Base-by-base conservation (phyloP, 2,888 invertebrate species). In the Patella caerulea region DNA sequence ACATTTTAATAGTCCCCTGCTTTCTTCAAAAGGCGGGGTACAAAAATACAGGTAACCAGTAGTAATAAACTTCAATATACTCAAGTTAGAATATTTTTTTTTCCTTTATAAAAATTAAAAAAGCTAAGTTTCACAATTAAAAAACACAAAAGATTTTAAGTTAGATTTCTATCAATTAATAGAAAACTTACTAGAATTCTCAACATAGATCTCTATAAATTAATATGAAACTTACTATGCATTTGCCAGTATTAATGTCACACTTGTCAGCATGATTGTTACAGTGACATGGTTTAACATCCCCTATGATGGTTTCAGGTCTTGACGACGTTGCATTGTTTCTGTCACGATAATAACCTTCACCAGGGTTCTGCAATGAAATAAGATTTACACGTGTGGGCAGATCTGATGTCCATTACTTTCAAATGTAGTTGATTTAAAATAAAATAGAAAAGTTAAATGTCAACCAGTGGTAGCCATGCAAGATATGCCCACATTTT, bases 221-320 rank as follows among this genome's bases (percentile, higher is more conserved):
- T 45, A 45, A 45, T 9, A 9, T 4, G 9, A 45, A 94, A 88
- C 93, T 93, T 92, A 97, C 97, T 93, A 94, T 91, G 89, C 98
- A 98, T 79, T 94, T 92, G 76, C 98, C 98, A 24, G 96, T 96
- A 89, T 96, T 95, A 0, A 94, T 94, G 88, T 98, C 94, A 89
- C 98, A 98, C 17, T 94, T 92, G 11, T 93, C 92, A 3, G 97
- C 96, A 78, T 96, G 93, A 5, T 94, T 95, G 89, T 95, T 95
- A 89, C 98, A 98, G 73, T 94, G 93, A 87, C 98, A 98, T 0
- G 94, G 95, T 82, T 93, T 93, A 0, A 96, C 95, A 78, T 95
- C 94, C 2, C 97, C 97, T 73, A 97, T 94, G 71, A 96, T 92
- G 84, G 95, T 95, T 82, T 97, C 95, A 34, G 96, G 94, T 79